phyloP scores from a whole-genome alignment of 1,140 invertebrate species.

The Vanessa atalanta region DNA sequence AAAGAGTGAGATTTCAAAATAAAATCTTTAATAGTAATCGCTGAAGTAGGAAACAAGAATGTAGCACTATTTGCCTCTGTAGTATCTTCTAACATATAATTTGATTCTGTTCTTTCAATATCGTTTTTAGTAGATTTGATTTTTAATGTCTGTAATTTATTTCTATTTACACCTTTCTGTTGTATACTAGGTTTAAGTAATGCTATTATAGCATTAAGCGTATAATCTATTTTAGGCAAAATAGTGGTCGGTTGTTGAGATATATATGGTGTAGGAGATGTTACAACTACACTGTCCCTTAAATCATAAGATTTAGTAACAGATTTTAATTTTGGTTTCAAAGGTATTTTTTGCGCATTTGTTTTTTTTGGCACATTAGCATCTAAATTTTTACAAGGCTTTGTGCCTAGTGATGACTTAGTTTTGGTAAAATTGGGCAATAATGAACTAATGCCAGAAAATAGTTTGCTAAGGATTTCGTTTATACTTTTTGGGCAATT shows the following conservation, averaged over 20 bases:
- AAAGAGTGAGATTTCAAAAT: neutral
- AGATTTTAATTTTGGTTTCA: neutral
- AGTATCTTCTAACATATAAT: constrained; percentile 1
- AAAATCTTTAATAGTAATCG: constrained; percentile 5
- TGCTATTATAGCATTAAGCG: constrained; percentile 27
- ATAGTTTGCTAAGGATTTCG: constrained; percentile 48
- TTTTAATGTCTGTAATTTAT: neutral
- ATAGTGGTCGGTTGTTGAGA: neutral
- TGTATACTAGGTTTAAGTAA: constrained; percentile 25
- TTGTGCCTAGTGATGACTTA: neutral
- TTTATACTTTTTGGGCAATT: constrained; percentile 50
- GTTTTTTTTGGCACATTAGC: neutral
- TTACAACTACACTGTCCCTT: neutral
- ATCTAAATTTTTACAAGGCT: neutral
- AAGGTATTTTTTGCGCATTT: neutral
- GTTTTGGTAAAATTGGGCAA: constrained; percentile 39
- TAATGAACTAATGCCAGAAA: constrained; percentile 47
- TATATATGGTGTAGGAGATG: neutral
- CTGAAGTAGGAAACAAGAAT: neutral
- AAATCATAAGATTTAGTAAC: neutral
- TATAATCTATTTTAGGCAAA: constrained; percentile 12
- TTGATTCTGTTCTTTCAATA: constrained; percentile 9
- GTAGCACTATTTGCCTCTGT: constrained; percentile 10
- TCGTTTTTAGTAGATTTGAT: constrained; percentile 10
- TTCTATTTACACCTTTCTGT: neutral